Percentiles rank a stretch among this genome's conserved stretches.
Evolutionary conservation across 1,140 invertebrate genomes (phyloP).

Genomic region (Drosophila carrolli): DNA sequence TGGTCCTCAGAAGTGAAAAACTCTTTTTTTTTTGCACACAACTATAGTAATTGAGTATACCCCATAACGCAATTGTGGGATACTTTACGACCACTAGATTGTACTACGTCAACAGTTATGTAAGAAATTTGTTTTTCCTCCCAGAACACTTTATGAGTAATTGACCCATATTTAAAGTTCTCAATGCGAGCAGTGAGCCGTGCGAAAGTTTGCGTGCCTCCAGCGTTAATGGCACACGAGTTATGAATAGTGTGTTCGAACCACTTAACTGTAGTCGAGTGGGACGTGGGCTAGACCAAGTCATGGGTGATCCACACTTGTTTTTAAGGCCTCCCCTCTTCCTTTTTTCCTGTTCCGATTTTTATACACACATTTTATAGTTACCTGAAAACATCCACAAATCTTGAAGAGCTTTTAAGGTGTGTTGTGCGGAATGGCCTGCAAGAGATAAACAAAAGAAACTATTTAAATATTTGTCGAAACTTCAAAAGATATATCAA

Average conservation of each 20-base stretch:
- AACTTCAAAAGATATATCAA: slow-evolving; percentile 46
- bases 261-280: slow-evolving; percentile 20
- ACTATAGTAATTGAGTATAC: neutral
- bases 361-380: slow-evolving; percentile 33
- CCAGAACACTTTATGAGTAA: slow-evolving; percentile 9
- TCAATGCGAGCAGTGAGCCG: slow-evolving; percentile 39
- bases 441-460: slow-evolving; percentile 50
- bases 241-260: slow-evolving; percentile 30
- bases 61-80: slow-evolving; percentile 2
- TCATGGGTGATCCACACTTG: slow-evolving; percentile 7
- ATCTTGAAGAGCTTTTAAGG: slow-evolving; percentile 24
- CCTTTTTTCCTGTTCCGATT: neutral
- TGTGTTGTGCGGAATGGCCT: slow-evolving; percentile 39
- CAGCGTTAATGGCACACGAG: slow-evolving; percentile 28
- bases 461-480: slow-evolving; percentile 61
- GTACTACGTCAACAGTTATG: slow-evolving; percentile 52
- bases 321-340: neutral
- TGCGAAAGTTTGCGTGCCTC: slow-evolving; percentile 56
- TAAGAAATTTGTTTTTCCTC: slow-evolving; percentile 41
- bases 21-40: neutral
- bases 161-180: slow-evolving; percentile 73
- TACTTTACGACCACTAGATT: slow-evolving; percentile 43
- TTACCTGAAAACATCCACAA: slow-evolving; percentile 58
- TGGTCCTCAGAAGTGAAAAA: too few relatives aligned
- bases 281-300: slow-evolving; percentile 5